phyloP scores from a whole-genome alignment of 1,140 invertebrate species.

The Tigriopus japonicus region DNA sequence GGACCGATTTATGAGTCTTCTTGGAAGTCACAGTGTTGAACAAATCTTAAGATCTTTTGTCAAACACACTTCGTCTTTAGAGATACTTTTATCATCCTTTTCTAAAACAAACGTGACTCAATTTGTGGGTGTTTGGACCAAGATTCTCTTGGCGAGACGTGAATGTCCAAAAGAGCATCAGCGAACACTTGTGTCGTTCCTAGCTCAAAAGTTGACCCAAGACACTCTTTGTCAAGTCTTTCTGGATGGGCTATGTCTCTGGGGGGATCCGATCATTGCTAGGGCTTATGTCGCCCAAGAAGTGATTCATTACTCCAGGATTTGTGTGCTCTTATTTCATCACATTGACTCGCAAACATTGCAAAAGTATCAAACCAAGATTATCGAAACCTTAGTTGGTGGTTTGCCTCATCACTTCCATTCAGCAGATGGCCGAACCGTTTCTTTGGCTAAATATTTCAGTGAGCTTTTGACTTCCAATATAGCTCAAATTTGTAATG shows the following conservation, averaged over 20 bases:
- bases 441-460: background rate
- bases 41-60: too few relatives aligned
- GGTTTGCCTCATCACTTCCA: conserved; percentile 7
- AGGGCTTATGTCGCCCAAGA: background rate
- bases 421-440: background rate
- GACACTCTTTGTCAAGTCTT: too few relatives aligned
- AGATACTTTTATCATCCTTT: too few relatives aligned
- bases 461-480: background rate
- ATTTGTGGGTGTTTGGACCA: too few relatives aligned
- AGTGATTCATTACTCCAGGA: background rate
- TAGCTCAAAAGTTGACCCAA: too few relatives aligned
- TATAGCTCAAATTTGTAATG: background rate
- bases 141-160: too few relatives aligned
- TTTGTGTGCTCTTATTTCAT: background rate
- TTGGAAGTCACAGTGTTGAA: too few relatives aligned
- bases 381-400: background rate
- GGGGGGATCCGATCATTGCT: conserved; percentile 9
- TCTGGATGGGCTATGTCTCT: background rate
- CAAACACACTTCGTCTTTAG: too few relatives aligned
- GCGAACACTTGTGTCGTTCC: too few relatives aligned
- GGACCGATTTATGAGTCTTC: too few relatives aligned
- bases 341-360: background rate
- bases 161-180: too few relatives aligned
- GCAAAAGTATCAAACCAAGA: background rate
- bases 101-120: too few relatives aligned